Base-by-base conservation (phyloP, 2,113 vertebrate species). In the Actinemys pallida region DNA sequence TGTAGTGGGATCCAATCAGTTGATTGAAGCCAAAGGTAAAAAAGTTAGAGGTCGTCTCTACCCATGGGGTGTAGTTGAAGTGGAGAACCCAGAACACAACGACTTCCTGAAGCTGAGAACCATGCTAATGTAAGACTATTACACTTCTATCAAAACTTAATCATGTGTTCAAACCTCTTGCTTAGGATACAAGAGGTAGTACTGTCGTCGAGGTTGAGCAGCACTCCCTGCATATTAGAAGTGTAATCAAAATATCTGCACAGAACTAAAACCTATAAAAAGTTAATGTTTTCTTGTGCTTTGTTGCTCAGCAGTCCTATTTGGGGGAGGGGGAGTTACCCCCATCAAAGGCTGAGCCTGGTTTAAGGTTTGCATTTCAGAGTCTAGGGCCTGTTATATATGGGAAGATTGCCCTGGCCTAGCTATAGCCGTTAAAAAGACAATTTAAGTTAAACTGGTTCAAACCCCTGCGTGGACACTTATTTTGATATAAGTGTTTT, bases 21-120 rank as follows among this genome's bases (percentile, higher is more conserved):
- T 99, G 97, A 99, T 99, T 90, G 99, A 99, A 97, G 99, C 99
- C 93, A 99, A 99, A 95, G 99, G 99, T 88, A 99, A 99, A 99
- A 99, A 99, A 98, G 99, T 99, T 56, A 97, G 99, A 97, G 99
- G 99, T 42, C 99, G 99, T 13, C 98, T 99, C 89, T 99, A 99
- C 95, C 99, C 99, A 0, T 99, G 99, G 99, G 99, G 99, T 4
- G 99, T 99, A 25, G 99, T 99, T 96, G 99, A 99, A 97, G 99
- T 99, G 98, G 99, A 99, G 98, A 99, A 99, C 94, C 99, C 99
- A 0, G 99, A 99, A 87, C 99, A 99, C 94, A 99, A 99, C 3
- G 99, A 99, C 97, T 99, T 99, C 95, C 98, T 99, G 93, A 99
- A 99, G 97, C 98, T 99, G 97, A 99, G 99, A 93, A 99, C 99